Evolutionary conservation across 2,888 invertebrate species (phyloP), one percentile per base, ranked within the genome.

Genomic region (Thymelicus acteon): DNA sequence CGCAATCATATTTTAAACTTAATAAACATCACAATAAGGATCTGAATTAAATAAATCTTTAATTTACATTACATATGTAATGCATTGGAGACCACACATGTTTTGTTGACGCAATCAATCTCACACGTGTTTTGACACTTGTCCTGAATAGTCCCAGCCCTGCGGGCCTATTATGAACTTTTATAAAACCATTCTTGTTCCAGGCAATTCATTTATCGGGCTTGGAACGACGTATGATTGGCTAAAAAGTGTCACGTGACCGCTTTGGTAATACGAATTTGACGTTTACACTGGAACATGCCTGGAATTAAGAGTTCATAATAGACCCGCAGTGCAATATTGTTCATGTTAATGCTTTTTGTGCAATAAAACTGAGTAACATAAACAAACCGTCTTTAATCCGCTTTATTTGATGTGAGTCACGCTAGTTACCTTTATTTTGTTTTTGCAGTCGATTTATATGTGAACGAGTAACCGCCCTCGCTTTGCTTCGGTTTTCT

Each of bases 91-190:
- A 70, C 69, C 69, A 70, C 64, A 70, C 69, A 64, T 70, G 63
- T 63, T 69, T 63, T 70, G 69, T 70, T 64, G 69, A 64, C 69
- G 69, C 64, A 58, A 64, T 64, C 48, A 70, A 64, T 70, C 58
- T 57, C 57, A n/a, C 63, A 70, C 39, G 40, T 64, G 69, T 64
- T 63, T 60, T 57, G 52, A 63, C 39, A 7, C 10, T 19, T 52
- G 54, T 54, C 24, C 54, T 24, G 24, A 44, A 24, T 24, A 52
- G 19, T 47, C 49, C 54, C 19, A 58, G n/a, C n/a, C n/a, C n/a
- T n/a, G n/a, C n/a, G n/a, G n/a, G n/a, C n/a, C n/a, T n/a, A n/a
- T n/a, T n/a, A n/a, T n/a, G n/a, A n/a, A n/a, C n/a, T n/a, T n/a
- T n/a, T n/a, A n/a, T n/a, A n/a, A n/a, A n/a, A n/a, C n/a, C n/a